Evolutionary conservation across 1,140 invertebrate genomes (phyloP).

Genomic region (Pogonomyrmex barbatus): DNA sequence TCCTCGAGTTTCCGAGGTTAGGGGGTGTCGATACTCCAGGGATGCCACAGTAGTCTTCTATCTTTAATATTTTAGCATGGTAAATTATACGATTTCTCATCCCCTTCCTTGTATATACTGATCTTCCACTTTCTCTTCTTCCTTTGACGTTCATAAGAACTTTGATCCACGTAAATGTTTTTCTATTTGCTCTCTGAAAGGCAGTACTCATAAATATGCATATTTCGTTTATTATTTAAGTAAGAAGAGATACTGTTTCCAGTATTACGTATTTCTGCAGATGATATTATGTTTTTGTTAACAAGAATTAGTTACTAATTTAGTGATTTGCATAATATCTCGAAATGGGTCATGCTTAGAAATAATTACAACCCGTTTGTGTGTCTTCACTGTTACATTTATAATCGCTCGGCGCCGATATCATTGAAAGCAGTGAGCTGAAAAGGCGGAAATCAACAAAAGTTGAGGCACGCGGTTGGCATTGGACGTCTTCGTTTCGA

Average conservation of each 20-base stretch:
- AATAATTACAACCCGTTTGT: conserved; percentile 30
- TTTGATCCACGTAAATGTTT: conserved; percentile 63
- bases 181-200: conserved; percentile 14
- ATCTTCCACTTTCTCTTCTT: conserved; percentile 67
- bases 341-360: neutral
- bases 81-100: conserved; percentile 81
- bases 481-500: conserved; percentile 31
- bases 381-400: conserved; percentile 2
- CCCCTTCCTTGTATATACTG: conserved; percentile 63
- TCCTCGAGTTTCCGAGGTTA: conserved; percentile 77
- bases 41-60: conserved; percentile 77
- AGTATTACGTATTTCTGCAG: neutral
- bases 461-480: neutral
- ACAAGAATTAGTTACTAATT: neutral
- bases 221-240: conserved; percentile 24
- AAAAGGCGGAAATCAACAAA: conserved; percentile 51
- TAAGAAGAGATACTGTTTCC: neutral
- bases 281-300: neutral
- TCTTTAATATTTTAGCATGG: conserved; percentile 83
- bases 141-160: conserved; percentile 25
- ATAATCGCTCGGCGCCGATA: neutral
- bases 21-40: conserved; percentile 82
- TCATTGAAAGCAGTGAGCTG: neutral
- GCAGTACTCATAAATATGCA: conserved; percentile 5
- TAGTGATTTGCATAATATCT: neutral